Evolutionary conservation across 2,113 vertebrate genomes (phyloP), one percentile per base, ranked within the genome.

Genomic region (Sterrhoptilus dennistouni): DNA sequence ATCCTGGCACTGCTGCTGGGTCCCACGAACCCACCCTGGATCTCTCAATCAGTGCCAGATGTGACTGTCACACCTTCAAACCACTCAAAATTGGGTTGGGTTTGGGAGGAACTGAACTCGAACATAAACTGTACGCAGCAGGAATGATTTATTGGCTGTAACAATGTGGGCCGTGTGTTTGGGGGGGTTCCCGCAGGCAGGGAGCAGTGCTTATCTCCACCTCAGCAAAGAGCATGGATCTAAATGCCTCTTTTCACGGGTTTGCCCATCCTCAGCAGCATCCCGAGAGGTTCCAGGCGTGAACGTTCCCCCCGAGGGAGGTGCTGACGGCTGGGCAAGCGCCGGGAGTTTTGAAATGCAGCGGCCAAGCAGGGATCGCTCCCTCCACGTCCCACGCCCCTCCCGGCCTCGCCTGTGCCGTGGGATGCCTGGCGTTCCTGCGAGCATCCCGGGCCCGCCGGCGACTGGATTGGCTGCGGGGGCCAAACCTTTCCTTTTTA

Each of bases 401-500:
- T 17, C 7, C 72, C 29, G 3, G 76, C 35, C 79, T 49, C 12
- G 36, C 45, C 50, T 3, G 61, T 12, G 59, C 61, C 47, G 69
- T 1, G 93, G 89, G 95, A 93, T 97, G 78, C 89, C 45, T 42
- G 52, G 71, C 87, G 93, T 97, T 95, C 96, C 91, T 88, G 45
- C 3, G 29, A 90, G 95, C 90, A 93, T 90, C 93, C 83, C 71
- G 4, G 56, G 60, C 24, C 77, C 4, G 44, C 65, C 29, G 10
- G 36, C 54, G 4, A 90, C 79, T 36, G 53, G 57, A 93, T 94
- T 94, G 96, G 94, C 95, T 92, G 93, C 25, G 5, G 17, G 59
- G 93, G 69, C 70, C 78, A 35, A 93, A 90, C 50, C 25, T 95
- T 97, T 6, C 96, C 97, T 97, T 97, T 95, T 97, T 97, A 95